Evolutionary conservation across 2,113 vertebrate genomes (phyloP).

Genomic region (Muscicapa adusta): DNA sequence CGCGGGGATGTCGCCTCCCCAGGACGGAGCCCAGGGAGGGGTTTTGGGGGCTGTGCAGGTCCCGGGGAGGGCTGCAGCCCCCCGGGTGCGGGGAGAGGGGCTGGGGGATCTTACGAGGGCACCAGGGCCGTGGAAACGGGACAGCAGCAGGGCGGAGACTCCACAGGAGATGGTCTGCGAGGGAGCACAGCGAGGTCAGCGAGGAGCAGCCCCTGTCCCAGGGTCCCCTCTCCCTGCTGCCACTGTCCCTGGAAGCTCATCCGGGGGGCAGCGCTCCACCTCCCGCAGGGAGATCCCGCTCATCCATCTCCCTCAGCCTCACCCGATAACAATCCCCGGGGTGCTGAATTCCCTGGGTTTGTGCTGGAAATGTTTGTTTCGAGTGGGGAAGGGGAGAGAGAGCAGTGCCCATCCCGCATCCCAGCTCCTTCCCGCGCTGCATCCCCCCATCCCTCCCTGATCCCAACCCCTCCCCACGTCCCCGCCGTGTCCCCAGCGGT

Average conservation of each 20-base stretch:
- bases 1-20: accelerated
- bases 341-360: accelerated
- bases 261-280: not conserved
- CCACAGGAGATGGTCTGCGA: slow-evolving; percentile 70
- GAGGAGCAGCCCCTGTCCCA: not conserved
- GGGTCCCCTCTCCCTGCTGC: not conserved
- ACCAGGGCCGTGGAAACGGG: slow-evolving; percentile 72
- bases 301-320: not conserved
- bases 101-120: slow-evolving; percentile 68
- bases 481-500: not conserved
- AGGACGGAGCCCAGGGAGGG: accelerated
- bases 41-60: accelerated
- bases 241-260: not conserved
- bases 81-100: not conserved
- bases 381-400: not conserved
- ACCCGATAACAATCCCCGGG: accelerated
- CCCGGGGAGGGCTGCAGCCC: not conserved
- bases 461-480: accelerated
- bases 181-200: not conserved
- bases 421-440: not conserved
- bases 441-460: not conserved
- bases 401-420: not conserved
- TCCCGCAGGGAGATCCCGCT: no score
- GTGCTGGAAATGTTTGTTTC: not conserved
- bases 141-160: slow-evolving; percentile 78